These are phyloP conservation scores for Coracopsis vasa DNA, from an alignment of 2,113 vertebrate genomes.

Conservation along the genomic window DNA sequence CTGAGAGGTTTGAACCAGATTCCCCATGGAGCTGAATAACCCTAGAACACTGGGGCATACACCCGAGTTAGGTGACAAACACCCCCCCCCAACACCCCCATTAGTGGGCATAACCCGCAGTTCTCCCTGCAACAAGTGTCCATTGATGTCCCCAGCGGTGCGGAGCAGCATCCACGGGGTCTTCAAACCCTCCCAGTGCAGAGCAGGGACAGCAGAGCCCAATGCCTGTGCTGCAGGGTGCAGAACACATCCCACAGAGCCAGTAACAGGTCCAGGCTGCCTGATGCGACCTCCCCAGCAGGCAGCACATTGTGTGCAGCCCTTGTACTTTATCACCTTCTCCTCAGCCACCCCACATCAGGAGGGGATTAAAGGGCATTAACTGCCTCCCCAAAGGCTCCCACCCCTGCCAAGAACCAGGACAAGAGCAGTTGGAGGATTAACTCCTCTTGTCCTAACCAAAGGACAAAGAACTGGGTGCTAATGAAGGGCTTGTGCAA, in stretches of 20 bases:
- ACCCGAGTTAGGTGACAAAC: fast-evolving
- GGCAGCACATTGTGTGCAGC: not conserved
- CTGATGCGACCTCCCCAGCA: not conserved
- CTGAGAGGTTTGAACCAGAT: not conserved
- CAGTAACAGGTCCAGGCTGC: not conserved
- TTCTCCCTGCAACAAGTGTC: fast-evolving
- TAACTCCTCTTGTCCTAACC: not conserved
- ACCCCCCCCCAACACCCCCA: fast-evolving
- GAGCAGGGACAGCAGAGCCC: not conserved
- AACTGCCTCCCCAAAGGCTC: not conserved
- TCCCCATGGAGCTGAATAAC: not conserved
- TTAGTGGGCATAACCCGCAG: fast-evolving
- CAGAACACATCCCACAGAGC: fast-evolving
- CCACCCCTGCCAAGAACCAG: not conserved
- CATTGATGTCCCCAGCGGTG: fast-evolving
- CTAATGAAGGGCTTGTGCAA: fast-evolving
- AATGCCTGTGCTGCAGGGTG: fast-evolving
- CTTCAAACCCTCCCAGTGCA: fast-evolving
- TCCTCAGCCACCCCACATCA: fast-evolving
- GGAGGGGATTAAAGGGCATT: slow-evolving; percentile 39
- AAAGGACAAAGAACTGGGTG: not conserved
- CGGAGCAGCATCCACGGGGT: fast-evolving
- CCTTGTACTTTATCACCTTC: slow-evolving; percentile 1
- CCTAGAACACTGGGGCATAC: fast-evolving
- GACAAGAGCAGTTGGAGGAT: not conserved